These are phyloP conservation scores for Augochlora pura DNA, from an alignment of 1,140 invertebrate species.

Conservation along the genomic window DNA sequence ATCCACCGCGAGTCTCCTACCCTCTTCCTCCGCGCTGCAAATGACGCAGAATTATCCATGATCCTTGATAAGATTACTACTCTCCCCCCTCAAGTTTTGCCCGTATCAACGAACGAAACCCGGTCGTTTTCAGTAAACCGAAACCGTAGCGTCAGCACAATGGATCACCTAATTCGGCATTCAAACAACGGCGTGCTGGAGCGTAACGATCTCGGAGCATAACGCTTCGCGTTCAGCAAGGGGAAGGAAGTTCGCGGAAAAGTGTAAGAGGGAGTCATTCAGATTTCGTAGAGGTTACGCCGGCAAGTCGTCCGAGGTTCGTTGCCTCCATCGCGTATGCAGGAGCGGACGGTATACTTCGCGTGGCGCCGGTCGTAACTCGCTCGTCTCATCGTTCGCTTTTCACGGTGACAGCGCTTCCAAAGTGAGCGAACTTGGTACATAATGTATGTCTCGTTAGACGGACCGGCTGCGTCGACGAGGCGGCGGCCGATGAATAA, in stretches of 20 bases:
- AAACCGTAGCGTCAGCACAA: too few relatives aligned
- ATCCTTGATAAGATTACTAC: too few relatives aligned
- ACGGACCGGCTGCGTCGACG: slow-evolving; percentile 10
- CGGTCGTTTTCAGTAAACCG: neutral
- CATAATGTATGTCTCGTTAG: slow-evolving; percentile 66
- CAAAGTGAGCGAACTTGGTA: slow-evolving; percentile 50
- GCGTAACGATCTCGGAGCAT: neutral
- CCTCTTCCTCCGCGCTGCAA: too few relatives aligned
- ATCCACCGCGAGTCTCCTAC: too few relatives aligned
- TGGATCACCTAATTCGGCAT: slow-evolving; percentile 4
- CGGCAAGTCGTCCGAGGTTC: slow-evolving; percentile 17
- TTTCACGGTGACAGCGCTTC: neutral
- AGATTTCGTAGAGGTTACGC: neutral
- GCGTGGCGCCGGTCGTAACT: slow-evolving; percentile 36
- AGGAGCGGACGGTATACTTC: slow-evolving; percentile 33
- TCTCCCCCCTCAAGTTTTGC: too few relatives aligned
- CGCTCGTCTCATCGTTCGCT: slow-evolving; percentile 31
- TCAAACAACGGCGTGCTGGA: neutral
- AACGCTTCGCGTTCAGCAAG: neutral
- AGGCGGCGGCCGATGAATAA: slow-evolving; percentile 27
- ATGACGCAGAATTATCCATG: too few relatives aligned
- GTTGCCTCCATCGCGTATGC: slow-evolving; percentile 20
- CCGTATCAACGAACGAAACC: neutral
- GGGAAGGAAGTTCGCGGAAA: too few relatives aligned
- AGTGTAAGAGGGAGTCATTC: neutral